Evolutionary conservation across 2,797 vertebrate genomes (phyloP).

Genomic region (Rhinichthys osculus): DNA sequence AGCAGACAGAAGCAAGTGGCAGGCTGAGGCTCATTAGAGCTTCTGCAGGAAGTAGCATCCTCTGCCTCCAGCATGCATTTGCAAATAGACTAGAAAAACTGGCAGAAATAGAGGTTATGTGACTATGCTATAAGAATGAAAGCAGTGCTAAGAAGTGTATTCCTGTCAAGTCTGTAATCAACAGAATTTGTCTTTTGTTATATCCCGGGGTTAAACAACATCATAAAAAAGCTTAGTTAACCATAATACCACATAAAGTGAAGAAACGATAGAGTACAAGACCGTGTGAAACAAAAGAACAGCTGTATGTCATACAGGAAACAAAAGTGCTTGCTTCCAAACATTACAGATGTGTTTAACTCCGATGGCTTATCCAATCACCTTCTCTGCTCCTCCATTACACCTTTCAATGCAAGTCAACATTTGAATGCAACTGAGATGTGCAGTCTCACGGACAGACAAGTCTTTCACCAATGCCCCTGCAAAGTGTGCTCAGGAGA

Average conservation of each 20-base stretch:
- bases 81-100: neutral
- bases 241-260: conserved; percentile 8
- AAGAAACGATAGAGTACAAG: conserved; percentile 8
- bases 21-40: neutral
- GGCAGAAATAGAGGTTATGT: conserved; percentile 17
- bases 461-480: neutral
- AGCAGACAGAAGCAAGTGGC: neutral
- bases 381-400: neutral
- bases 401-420: neutral
- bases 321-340: conserved; percentile 1
- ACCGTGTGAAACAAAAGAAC: neutral
- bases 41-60: neutral
- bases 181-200: conserved; percentile 14
- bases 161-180: neutral
- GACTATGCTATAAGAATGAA: conserved; percentile 27
- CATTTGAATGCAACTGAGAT: neutral
- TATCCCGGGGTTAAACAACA: conserved; percentile 20
- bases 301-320: neutral
- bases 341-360: neutral
- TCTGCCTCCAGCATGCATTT: conserved; percentile 17
- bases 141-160: neutral
- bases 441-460: neutral
- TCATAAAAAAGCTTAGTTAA: conserved; percentile 18
- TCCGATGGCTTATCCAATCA: neutral
- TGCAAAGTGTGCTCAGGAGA: conserved; percentile 14